Conservation (phyloP, 2,797 vertebrate genomes). For the Anas bahamensis region DNA sequence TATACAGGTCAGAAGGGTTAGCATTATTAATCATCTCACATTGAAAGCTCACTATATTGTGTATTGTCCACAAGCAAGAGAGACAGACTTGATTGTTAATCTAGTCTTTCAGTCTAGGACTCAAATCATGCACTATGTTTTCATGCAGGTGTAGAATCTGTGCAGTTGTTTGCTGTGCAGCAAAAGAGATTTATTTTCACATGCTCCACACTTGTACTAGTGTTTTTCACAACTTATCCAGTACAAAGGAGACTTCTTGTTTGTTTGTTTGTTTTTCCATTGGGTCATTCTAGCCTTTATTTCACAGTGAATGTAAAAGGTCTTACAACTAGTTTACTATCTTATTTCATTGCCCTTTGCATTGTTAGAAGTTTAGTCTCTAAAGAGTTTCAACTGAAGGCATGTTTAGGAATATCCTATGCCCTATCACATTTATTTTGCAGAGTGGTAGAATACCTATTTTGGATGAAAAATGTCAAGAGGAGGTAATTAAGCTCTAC, state of each 20-base stretch:
- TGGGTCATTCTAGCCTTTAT: not conserved
- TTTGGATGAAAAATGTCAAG: not conserved
- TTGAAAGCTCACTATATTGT: not conserved
- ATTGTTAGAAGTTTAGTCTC: not conserved
- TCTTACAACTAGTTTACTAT: not conserved
- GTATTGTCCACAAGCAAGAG: not conserved
- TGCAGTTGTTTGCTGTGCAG: not conserved
- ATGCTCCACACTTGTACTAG: not conserved
- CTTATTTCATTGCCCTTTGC: not conserved
- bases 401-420: not conserved
- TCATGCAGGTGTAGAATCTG: not conserved
- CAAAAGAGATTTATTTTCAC: not conserved
- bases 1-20: not conserved
- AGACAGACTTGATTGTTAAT: not conserved
- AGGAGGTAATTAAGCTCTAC: not conserved
- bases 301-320: not conserved
- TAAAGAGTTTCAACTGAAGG: not conserved
- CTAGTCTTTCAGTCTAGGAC: not conserved
- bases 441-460: not conserved
- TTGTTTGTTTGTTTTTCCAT: not conserved
- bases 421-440: not conserved
- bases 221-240: not conserved
- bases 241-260: not conserved
- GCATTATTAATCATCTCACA: not conserved
- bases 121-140: not conserved